phyloP scores from a whole-genome alignment of 2,888 invertebrate species.

The Sminthurides aquaticus region DNA sequence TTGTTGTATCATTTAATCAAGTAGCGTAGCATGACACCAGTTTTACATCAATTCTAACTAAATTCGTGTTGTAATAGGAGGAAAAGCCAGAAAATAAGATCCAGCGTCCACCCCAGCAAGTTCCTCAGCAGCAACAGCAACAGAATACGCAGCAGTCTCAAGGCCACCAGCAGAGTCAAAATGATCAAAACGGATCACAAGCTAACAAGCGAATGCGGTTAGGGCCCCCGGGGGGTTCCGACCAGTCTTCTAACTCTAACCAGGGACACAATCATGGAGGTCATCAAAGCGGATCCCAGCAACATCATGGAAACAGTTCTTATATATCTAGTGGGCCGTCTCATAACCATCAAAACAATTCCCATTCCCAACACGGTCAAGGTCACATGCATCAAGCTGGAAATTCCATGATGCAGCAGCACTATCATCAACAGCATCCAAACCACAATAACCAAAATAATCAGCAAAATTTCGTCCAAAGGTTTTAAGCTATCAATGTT shows the following conservation, averaged over 20 bases:
- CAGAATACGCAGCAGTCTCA: constrained; percentile 24
- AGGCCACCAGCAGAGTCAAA: constrained; percentile 16
- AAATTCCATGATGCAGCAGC: constrained; percentile 36
- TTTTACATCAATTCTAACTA: too few relatives aligned
- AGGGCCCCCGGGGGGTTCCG: constrained; percentile 17
- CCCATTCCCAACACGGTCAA: constrained; percentile 26
- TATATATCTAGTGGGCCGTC: constrained; percentile 23
- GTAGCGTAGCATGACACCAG: too few relatives aligned
- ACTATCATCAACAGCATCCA: constrained; percentile 40
- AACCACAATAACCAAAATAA: constrained; percentile 45
- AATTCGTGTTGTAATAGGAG: constrained; percentile 23
- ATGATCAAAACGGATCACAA: constrained; percentile 3
- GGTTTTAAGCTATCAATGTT: too few relatives aligned
- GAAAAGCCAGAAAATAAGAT: constrained; percentile 40
- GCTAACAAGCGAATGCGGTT: constrained; percentile 18
- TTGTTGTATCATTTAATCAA: too few relatives aligned
- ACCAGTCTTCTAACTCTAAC: constrained; percentile 2
- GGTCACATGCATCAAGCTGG: constrained; percentile 31
- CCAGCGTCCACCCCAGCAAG: constrained; percentile 27
- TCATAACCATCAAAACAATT: constrained; percentile 9
- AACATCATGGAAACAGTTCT: constrained; percentile 3
- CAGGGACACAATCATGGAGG: constrained; percentile 30
- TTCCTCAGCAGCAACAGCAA: constrained; percentile 34
- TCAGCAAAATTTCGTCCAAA: constrained; percentile 38
- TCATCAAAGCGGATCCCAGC: constrained; percentile 20